Evolutionary conservation across 2,797 vertebrate species (phyloP), one percentile per base, ranked within the genome.

Genomic region (Sparidentex hasta): DNA sequence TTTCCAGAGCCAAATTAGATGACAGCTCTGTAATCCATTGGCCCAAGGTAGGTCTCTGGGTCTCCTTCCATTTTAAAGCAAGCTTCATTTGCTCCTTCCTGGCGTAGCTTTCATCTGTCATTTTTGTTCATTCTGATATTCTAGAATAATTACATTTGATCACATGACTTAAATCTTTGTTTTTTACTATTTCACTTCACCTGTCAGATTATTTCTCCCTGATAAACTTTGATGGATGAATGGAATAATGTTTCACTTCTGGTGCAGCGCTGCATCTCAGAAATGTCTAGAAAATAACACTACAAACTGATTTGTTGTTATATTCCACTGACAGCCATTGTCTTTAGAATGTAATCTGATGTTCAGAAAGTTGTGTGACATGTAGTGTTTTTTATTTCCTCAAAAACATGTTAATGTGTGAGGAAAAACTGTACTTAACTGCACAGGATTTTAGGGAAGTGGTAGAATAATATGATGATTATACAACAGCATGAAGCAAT

Each of bases 351-450:
- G 27, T 54, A 48, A 5, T 61, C 13, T 54, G 50, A 57, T 63
- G 63, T 71, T 63, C 25, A 46, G 8, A 46, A 67, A 65, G 55
- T 51, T 56, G n/a, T 58, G 72, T 59, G 23, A 61, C 6, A 43
- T 46, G 11, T 23, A 6, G 20, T 61, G 27, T 20, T 55, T 59
- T 48, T 44, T 8, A 7, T 58, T 65, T 65, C 23, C 20, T 64
- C n/a, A 29, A 7, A 62, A 29, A 55, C 17, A 9, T 76, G 7
- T 11, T 47, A 17, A 38, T 71, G 13, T 17, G 18, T 21, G 41
- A 21, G 47, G 17, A 41, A 65, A 41, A 64, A 20, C 43, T 67
- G 25, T 21, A 23, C 25, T 63, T 4, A n/a, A 52, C 23, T 65
- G 6, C 18, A 46, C 18, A 58, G 67, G 41, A 41, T 54, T 25